Base-by-base conservation (phyloP, 2,797 vertebrate species). In the Lycodopsis pacificus region DNA sequence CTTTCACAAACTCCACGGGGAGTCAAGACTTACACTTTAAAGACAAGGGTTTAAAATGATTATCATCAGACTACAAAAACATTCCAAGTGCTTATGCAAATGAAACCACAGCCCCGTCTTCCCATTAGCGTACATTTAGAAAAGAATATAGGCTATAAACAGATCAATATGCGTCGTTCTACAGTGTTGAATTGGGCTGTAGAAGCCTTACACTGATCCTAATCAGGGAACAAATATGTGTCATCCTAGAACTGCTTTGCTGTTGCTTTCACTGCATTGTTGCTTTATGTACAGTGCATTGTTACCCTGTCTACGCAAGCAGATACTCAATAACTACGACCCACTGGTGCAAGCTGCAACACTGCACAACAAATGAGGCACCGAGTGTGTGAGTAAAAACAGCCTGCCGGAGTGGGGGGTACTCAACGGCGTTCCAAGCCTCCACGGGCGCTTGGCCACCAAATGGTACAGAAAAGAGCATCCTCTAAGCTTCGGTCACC, bases 1-100 rank as follows among this genome's bases (percentile, higher is more conserved):
- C 11, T 75, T 66, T 59, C 38, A 71, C 63, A 51, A 46, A 67
- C 58, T 79, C 79, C 63, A 49, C 0, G 9, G 65, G 77, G 75
- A 74, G 65, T 48, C 44, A 57, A 69, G 72, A 72, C 76, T 78
- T 70, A 73, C 46, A 70, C 76, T 79, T 79, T 76, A 57, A 82
- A 81, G 76, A 74, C 64, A 68, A 68, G 66, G 7, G 51, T 77
- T 65, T 56, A 65, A 86, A 82, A 66, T 65, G 72, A 63, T 65
- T 57, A 25, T 66, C 59, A 82, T 84, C 73, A 42, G 71, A 81
- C 42, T 17, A 76, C 51, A 71, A 58, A 42, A 71, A 65, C n/a
- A 46, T 38, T 73, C 49, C 4, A 17, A 65, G 62, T 62, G 58
- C 64, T 48, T 76, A 56, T 65, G 65, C 70, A 78, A 80, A 77